A percentile compares a stretch with the other conserved stretches of the same genome.
These are phyloP conservation scores for Andrena cerasifolii DNA, from an alignment of 1,140 invertebrate species.

Conservation along the genomic window DNA sequence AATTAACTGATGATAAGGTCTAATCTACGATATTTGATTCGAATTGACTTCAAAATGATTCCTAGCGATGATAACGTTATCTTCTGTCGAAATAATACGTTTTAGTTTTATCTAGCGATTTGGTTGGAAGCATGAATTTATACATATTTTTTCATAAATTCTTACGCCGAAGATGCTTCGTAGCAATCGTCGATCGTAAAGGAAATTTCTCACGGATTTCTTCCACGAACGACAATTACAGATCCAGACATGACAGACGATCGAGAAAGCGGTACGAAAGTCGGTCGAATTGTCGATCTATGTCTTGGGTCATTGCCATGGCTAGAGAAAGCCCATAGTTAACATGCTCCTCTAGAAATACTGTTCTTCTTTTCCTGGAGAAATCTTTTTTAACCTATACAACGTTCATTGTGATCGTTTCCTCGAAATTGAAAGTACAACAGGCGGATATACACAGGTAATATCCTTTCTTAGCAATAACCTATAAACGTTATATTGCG, in stretches of 20 bases:
- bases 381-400: neutral
- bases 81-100: too few species aligned
- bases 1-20: too few species aligned
- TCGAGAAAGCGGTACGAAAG: conserved; percentile 76
- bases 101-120: too few species aligned
- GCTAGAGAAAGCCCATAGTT: conserved; percentile 70
- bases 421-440: neutral
- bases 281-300: conserved; percentile 74
- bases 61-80: too few species aligned
- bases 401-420: conserved; percentile 2
- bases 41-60: too few species aligned
- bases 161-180: too few species aligned
- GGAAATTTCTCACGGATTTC: neutral
- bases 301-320: conserved; percentile 70
- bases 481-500: too few species aligned
- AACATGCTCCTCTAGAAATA: conserved; percentile 58
- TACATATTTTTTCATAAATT: too few species aligned
- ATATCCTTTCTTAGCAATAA: too few species aligned
- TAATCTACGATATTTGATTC: too few species aligned
- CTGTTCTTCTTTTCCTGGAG: neutral
- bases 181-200: neutral
- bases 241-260: conserved; percentile 41
- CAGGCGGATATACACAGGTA: too few species aligned
- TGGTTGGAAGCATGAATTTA: too few species aligned
- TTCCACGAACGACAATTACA: conserved; percentile 20